Conservation (phyloP, 2,113 vertebrate species). For the Hyperoodon ampullatus region DNA sequence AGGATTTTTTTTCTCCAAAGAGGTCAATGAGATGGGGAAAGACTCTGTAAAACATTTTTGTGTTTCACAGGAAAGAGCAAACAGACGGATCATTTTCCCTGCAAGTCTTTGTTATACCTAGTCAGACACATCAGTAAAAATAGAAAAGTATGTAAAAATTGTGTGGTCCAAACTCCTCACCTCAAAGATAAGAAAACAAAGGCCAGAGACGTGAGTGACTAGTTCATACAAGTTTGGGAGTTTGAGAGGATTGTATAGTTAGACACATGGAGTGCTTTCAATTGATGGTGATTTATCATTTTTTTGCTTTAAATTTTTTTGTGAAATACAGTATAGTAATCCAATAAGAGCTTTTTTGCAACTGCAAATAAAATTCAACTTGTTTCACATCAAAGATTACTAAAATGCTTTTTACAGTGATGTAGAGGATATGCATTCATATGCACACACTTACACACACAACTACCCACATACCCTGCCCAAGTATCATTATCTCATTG, state of each 20-base stretch:
- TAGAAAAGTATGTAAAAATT: neutral
- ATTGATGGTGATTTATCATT: neutral
- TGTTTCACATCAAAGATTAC: neutral
- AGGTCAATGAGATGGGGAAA: neutral
- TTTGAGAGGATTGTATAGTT: neutral
- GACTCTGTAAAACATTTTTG: neutral
- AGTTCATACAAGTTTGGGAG: neutral
- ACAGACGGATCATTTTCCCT: neutral
- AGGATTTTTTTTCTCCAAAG: neutral
- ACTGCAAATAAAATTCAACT: neutral
- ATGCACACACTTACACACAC: neutral
- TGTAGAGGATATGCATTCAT: neutral
- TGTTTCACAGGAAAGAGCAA: neutral
- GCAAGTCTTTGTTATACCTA: neutral
- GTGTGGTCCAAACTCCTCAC: neutral
- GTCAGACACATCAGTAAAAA: neutral
- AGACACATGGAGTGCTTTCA: neutral
- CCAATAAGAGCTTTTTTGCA: neutral
- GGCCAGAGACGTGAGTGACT: neutral
- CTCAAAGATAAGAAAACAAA: constrained; percentile 7
- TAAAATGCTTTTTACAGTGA: constrained; percentile 12
- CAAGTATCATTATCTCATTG: neutral
- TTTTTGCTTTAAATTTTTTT: neutral
- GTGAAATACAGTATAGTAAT: neutral
- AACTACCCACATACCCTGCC: neutral